Evolutionary conservation across 2,113 vertebrate species (phyloP).

Genomic region (Falco punctatus): DNA sequence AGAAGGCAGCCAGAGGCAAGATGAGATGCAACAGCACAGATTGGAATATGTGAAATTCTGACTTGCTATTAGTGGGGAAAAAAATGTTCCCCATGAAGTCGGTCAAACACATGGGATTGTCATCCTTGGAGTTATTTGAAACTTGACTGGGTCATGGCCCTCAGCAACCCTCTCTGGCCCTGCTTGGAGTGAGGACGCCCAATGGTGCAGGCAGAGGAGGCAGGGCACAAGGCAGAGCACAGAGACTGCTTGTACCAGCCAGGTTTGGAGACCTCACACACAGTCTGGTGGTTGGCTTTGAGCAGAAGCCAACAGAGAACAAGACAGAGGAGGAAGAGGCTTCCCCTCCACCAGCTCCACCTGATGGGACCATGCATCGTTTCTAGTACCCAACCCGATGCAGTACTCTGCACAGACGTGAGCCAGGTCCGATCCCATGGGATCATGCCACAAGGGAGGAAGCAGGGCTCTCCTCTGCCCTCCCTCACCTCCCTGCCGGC

Average conservation of each 20-base stretch:
- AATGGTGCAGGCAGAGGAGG: neutral
- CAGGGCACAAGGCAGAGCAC: neutral
- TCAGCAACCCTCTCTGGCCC: neutral
- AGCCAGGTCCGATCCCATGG: rapidly evolving
- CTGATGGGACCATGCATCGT: neutral
- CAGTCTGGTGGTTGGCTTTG: neutral
- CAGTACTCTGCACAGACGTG: rapidly evolving
- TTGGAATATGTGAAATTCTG: neutral
- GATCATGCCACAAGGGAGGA: neutral
- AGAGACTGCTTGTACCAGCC: too few species aligned
- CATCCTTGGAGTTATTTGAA: neutral
- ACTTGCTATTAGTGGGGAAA: rapidly evolving
- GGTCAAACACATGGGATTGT: neutral
- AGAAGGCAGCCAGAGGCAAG: neutral
- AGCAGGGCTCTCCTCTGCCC: neutral
- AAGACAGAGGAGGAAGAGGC: neutral
- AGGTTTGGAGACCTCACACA: neutral
- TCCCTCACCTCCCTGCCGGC: neutral
- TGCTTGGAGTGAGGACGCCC: too few species aligned
- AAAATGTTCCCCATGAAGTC: neutral
- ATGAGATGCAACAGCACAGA: neutral
- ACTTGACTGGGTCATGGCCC: neutral
- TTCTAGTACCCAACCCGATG: rapidly evolving
- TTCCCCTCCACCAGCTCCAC: neutral
- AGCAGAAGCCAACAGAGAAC: neutral